Evolutionary conservation across 2,113 vertebrate genomes (phyloP).

Genomic region (Istiophorus platypterus): DNA sequence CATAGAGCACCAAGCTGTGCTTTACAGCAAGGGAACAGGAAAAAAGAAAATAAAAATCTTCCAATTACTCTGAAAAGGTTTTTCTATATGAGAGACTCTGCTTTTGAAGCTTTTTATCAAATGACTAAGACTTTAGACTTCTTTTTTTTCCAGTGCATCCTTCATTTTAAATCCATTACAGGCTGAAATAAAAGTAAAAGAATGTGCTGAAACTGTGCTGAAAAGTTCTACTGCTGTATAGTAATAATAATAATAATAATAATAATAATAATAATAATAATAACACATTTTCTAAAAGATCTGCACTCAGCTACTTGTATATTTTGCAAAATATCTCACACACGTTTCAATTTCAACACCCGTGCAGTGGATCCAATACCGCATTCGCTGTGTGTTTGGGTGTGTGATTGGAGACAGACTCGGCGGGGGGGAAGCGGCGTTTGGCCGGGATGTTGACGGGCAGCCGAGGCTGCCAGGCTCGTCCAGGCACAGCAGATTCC

Average conservation of each 20-base stretch:
- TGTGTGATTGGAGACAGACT: slow-evolving; percentile 1
- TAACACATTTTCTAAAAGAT: not conserved
- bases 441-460: slow-evolving; percentile 13
- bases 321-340: not conserved
- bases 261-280: too few species aligned
- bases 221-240: not conserved
- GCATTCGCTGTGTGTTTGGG: slow-evolving; percentile 1
- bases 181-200: not conserved
- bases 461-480: not conserved
- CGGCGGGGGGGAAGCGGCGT: not conserved
- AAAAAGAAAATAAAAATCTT: not conserved
- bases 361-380: not conserved
- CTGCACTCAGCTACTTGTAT: not conserved
- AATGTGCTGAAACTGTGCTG: not conserved
- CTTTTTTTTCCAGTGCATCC: not conserved
- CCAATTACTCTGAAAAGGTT: slow-evolving; percentile 11
- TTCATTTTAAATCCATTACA: not conserved
- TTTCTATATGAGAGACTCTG: not conserved
- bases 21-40: not conserved
- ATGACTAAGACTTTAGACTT: not conserved
- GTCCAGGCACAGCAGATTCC: slow-evolving; percentile 43
- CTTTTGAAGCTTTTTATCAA: slow-evolving; percentile 9
- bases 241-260: too few species aligned
- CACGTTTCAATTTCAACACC: not conserved
- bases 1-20: not conserved